Evolutionary conservation across 2,113 vertebrate species (phyloP).

Genomic region (Scolopax mira): DNA sequence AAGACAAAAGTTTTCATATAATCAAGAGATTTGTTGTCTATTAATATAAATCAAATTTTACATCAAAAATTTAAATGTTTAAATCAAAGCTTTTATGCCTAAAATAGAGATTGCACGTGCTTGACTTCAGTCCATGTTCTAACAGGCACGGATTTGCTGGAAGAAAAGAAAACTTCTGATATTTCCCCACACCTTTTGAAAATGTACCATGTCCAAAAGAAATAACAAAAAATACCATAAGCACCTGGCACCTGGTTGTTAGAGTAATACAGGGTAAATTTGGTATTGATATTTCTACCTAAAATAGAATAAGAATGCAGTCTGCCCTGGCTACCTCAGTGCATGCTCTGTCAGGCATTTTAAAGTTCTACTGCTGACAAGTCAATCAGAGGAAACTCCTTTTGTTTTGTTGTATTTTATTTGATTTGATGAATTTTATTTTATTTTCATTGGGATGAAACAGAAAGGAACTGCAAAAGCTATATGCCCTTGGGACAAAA

Average conservation of each 20-base stretch:
- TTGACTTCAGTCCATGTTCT: neutral
- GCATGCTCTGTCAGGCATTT: neutral
- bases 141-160: neutral
- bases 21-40: neutral
- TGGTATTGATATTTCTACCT: neutral
- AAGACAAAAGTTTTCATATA: neutral
- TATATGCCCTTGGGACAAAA: neutral
- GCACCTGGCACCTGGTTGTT: neutral
- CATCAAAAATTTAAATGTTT: neutral
- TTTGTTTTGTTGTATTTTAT: neutral
- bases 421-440: neutral
- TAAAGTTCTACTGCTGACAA: neutral
- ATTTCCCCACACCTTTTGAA: neutral
- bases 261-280: neutral
- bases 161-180: neutral
- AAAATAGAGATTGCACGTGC: neutral
- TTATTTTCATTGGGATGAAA: neutral
- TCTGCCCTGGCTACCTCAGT: neutral
- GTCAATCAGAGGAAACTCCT: neutral
- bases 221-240: neutral
- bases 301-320: neutral
- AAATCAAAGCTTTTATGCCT: neutral
- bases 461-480: neutral
- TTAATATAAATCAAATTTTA: neutral
- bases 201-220: neutral